phyloP scores from a whole-genome alignment of 2,888 invertebrate species.

The Oscheius onirici region DNA sequence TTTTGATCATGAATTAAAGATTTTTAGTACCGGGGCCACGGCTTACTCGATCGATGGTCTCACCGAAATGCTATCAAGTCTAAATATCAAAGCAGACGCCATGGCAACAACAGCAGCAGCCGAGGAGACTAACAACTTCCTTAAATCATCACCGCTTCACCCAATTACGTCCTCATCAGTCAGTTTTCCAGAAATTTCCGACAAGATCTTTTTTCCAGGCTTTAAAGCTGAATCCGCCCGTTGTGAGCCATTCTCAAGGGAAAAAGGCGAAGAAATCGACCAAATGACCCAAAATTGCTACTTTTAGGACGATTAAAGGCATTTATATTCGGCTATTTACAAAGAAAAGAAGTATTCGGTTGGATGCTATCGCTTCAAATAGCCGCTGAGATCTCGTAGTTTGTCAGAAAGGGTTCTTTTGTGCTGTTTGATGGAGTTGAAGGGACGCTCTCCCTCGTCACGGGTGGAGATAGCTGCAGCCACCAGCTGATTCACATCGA shows the following conservation, averaged over 20 bases:
- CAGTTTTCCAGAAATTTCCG: neutral
- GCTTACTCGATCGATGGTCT: constrained; percentile 7
- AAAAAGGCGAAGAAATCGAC: neutral
- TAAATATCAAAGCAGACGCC: constrained; percentile 4
- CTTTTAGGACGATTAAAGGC: neutral
- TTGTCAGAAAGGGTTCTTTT: constrained; percentile 31
- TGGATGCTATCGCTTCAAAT: neutral
- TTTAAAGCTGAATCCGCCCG: neutral
- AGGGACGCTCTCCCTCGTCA: constrained; percentile 38
- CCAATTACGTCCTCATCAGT: constrained; percentile 1
- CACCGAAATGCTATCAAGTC: neutral
- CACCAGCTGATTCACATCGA: constrained; percentile 60
- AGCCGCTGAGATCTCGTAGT: constrained; percentile 19
- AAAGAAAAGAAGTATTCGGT: neutral
- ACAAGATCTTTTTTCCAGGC: neutral
- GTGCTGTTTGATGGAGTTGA: neutral
- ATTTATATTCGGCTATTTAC: neutral
- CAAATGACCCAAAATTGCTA: too few species aligned
- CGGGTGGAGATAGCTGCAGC: constrained; percentile 53
- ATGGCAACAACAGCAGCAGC: constrained; percentile 1
- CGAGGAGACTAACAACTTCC: neutral
- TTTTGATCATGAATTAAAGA: neutral
- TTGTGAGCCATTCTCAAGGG: constrained; percentile 2
- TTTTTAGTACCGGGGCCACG: constrained; percentile 6
- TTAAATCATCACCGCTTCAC: neutral